Base-by-base conservation (phyloP, 2,797 vertebrate genomes). In the Esox lucius region DNA sequence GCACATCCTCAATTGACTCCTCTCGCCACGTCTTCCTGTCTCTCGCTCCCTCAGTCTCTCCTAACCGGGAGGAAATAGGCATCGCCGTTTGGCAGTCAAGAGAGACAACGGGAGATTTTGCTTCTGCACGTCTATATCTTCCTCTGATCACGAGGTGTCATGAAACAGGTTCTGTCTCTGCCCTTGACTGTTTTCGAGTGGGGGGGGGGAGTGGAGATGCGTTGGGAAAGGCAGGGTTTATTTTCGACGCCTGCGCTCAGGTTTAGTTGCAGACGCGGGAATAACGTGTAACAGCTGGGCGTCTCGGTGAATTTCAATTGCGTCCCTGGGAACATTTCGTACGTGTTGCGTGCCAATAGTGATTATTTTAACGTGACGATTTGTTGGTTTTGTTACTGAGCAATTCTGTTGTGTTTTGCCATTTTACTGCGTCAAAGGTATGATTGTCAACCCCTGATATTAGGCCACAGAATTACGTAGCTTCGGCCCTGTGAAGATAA, bases 81-180 rank as follows among this genome's bases (percentile, higher is more conserved):
- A 67, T 66, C 69, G 53, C 24, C 53, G 26, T 28, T n/a, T 17
- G 48, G 28, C 72, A 73, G 72, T 49, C 61, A 19, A 28, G 46
- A 66, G 61, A 68, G 64, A 74, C 62, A 74, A 67, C 46, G 67
- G 72, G 31, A 68, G 46, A 67, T 74, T 74, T 74, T 28, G 35
- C 16, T 51, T n/a, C 9, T n/a, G 48, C 72, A 68, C 48, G 22
- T 67, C 72, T 74, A 48, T 22, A 67, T 68, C 46, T 42, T 51
- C 39, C 62, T 65, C 49, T 66, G 72, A 73, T 48, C 42, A 51
- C 2, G 26, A 49, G 46, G 46, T 67, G 59, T 12, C 22, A 48
- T 13, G 33, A 46, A 46, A 33, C 71, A 28, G 72, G 72, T 51
- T 17, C 13, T 53, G 24, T 70, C 42, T 15, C 46, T 70, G 16